phyloP scores from a whole-genome alignment of 92 coral and sea anemone genomes.

The Micromussa lordhowensis region DNA sequence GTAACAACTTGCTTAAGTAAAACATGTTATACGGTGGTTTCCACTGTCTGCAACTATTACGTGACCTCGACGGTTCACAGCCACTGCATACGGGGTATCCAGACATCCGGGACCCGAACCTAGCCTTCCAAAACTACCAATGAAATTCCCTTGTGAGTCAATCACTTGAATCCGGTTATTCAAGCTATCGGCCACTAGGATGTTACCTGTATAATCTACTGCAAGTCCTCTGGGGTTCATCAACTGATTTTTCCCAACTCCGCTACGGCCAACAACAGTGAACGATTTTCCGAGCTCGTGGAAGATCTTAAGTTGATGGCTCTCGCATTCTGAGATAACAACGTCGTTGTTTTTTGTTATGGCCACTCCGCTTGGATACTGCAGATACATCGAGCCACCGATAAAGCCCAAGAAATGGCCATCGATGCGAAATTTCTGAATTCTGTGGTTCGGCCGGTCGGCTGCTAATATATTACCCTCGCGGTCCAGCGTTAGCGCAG shows the following conservation, averaged over 20 bases:
- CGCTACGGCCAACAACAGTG: conserved; percentile 76
- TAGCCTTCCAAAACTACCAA: conserved; percentile 87
- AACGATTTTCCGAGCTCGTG: conserved; percentile 72
- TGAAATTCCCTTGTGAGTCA: conserved; percentile 67
- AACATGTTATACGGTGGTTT: conserved; percentile 84
- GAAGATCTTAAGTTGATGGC: conserved; percentile 82
- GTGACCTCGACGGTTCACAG: conserved; percentile 85
- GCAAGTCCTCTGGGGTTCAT: conserved; percentile 87
- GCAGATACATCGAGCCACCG: conserved; percentile 87
- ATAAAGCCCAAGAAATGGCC: conserved; percentile 88
- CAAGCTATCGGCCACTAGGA: conserved; percentile 84
- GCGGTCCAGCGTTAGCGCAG: conserved; percentile 78
- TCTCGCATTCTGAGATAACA: conserved; percentile 80
- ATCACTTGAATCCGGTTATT: conserved; percentile 95
- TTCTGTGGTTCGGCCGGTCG: conserved; percentile 81
- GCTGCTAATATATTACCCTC: conserved; percentile 82
- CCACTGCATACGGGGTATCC: conserved; percentile 91
- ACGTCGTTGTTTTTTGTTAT: conserved; percentile 83
- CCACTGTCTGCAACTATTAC: conserved; percentile 93
- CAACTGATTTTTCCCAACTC: conserved; percentile 83
- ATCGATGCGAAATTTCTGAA: conserved; percentile 91
- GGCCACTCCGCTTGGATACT: conserved; percentile 89
- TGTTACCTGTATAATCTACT: conserved; percentile 73
- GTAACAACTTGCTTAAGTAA: conserved; percentile 67
- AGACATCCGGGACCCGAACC: conserved; percentile 90